These are phyloP conservation scores for Australoheros facetus DNA, from an alignment of 2,797 vertebrate genomes.

Conservation along the genomic window DNA sequence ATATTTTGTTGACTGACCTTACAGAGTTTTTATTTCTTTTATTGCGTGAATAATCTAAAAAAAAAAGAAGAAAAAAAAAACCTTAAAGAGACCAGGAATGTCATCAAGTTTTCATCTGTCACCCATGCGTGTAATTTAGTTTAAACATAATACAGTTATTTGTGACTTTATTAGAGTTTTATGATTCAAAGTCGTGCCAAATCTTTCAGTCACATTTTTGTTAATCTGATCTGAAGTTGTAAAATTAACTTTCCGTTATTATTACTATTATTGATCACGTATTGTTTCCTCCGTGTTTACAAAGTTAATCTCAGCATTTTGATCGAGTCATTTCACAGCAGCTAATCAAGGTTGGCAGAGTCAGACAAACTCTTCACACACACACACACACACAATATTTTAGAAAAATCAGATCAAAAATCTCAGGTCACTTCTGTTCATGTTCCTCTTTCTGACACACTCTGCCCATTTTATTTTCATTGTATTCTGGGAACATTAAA, in stretches of 20 bases:
- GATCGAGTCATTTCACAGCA: not conserved
- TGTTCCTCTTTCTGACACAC: not conserved
- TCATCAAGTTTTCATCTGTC: not conserved
- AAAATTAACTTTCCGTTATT: not conserved
- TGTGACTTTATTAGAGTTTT: constrained; percentile 9
- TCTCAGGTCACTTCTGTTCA: not conserved
- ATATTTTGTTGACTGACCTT: constrained; percentile 13
- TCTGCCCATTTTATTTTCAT: not conserved
- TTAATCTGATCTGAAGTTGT: not conserved
- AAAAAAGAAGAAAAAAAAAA: not conserved
- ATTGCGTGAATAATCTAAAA: constrained; percentile 18
- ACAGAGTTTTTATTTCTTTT: constrained; percentile 1
- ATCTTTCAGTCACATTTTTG: constrained; percentile 6
- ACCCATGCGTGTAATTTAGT: constrained; percentile 7
- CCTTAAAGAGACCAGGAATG: not conserved
- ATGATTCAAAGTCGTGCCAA: not conserved
- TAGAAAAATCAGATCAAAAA: not conserved
- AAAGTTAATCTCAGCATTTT: not conserved
- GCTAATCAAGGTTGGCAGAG: not conserved
- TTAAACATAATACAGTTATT: not conserved
- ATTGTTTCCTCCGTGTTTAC: constrained; percentile 10
- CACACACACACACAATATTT: not conserved
- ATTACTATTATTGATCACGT: constrained; percentile 3
- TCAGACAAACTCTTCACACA: not conserved
- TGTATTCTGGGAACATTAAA: constrained; percentile 15